Percentiles rank a stretch among this genome's conserved stretches.
Conservation (phyloP, 2,113 vertebrate genomes). For the Gobio gobio region DNA sequence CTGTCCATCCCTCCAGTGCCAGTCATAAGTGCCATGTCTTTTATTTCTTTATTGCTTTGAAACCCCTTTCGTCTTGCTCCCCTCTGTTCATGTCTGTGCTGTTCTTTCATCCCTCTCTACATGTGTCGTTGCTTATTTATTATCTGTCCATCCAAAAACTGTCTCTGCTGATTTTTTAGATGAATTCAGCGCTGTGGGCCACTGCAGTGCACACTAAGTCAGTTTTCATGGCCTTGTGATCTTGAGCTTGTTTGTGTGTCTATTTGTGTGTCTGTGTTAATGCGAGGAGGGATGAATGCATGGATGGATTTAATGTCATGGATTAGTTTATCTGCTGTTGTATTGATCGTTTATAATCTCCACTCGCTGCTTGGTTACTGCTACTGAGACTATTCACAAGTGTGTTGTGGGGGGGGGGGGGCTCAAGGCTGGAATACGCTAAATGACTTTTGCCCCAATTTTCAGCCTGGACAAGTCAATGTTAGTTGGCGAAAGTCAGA, state of each 20-base stretch:
- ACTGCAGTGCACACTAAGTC: neutral
- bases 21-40: slow-evolving; percentile 6
- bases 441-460: neutral
- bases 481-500: neutral
- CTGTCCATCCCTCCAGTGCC: neutral
- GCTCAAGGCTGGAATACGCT: neutral
- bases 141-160: neutral
- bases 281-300: slow-evolving; percentile 1
- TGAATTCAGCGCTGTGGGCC: neutral
- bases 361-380: slow-evolving; percentile 4
- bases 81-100: slow-evolving; percentile 14
- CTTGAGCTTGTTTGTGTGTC: neutral
- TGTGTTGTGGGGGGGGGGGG: neutral
- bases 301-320: slow-evolving; percentile 12
- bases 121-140: neutral
- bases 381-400: slow-evolving; percentile 1
- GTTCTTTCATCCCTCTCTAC: slow-evolving; percentile 12
- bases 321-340: slow-evolving; percentile 2
- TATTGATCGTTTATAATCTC: slow-evolving; percentile 32
- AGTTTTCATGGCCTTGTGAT: neutral
- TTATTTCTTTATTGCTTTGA: slow-evolving; percentile 8
- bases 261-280: neutral
- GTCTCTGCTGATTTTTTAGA: neutral
- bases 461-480: neutral
- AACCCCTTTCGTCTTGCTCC: neutral